Base-by-base conservation (phyloP, 1,140 invertebrate genomes). In the Tyrophagus putrescentiae region DNA sequence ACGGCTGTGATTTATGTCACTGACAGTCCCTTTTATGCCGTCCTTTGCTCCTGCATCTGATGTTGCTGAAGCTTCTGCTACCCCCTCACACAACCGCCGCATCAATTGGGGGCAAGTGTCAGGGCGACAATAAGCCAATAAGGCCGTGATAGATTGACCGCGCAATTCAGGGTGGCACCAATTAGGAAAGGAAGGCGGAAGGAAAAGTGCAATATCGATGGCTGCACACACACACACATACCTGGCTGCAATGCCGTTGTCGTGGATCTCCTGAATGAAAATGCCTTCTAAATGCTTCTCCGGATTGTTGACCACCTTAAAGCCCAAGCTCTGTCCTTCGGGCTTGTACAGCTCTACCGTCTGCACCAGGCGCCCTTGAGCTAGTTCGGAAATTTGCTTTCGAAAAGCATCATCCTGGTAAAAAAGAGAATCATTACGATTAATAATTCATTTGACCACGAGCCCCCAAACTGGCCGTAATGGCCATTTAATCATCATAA, bases 251-350 rank as follows among this genome's bases (percentile, higher is more conserved):
- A 85, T 81, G 23, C 84, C 82, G 63, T 75, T 77, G 0, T 78
- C 77, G 70, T 84, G 83, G 65, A 86, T 84, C 67, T 84, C 81
- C 71, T 85, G 82, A 16, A 86, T 76, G 71, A 82, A 85, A 66
- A 86, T 85, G 28, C 83, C 83, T 25, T 83, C 72, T 67, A 84
- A 81, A n/a, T 80, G 81, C 66, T 79, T 75, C 63, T 80, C 76
- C 67, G 84, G 81, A 64, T 76, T 79, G 61, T 79, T 77, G 60
- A 85, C 82, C 4, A 85, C 83, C 68, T 82, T 84, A 69, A 86
- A 84, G 32, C 84, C 84, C n/a, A 85, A 71, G 62, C 80, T 84
- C 41, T 73, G 76, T 18, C 82, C 82, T 68, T 84, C 83, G 2
- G 81, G 79, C 69, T 85, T 84, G 66, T 76, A 80, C 21, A 85